A percentile compares a stretch with the other conserved stretches of the same genome.
Conservation (phyloP, 2,113 vertebrate genomes). For the Paramormyrops kingsleyae region DNA sequence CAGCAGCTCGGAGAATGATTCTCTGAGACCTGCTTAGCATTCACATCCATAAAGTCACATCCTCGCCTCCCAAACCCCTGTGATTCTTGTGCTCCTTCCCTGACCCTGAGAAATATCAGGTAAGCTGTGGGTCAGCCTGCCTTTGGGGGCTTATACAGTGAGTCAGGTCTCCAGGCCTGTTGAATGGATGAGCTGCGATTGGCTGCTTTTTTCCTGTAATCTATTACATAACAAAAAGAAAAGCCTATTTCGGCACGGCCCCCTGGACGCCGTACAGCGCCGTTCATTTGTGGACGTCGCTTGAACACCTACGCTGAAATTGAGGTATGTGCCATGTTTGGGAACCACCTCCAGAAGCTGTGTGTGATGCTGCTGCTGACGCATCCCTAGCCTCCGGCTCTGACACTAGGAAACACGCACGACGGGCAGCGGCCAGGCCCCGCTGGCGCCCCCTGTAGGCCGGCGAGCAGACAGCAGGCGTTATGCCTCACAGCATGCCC, state of each 20-base stretch:
- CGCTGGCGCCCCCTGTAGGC: not conserved
- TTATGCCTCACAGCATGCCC: not conserved
- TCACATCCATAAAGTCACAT: not conserved
- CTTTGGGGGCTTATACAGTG: not conserved
- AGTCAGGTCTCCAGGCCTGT: not conserved
- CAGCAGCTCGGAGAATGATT: not conserved
- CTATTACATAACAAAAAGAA: constrained; percentile 12
- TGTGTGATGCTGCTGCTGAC: not conserved
- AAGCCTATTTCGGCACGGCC: not conserved
- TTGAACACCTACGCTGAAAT: not conserved
- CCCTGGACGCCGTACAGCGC: not conserved
- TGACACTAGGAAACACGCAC: not conserved
- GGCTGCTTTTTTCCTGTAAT: not conserved
- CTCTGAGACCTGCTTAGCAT: not conserved
- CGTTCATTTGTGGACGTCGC: not conserved
- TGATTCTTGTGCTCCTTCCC: not conserved
- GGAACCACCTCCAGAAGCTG: not conserved
- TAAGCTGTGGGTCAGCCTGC: not conserved
- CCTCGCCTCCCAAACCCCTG: not conserved
- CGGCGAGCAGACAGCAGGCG: not conserved
- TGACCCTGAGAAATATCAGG: not conserved
- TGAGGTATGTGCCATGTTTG: constrained; percentile 10
- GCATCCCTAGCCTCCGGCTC: not conserved
- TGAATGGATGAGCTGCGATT: not conserved
- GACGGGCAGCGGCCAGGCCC: not conserved